phyloP scores from a whole-genome alignment of 2,113 vertebrate species.

The Gymnocephalus cernua region DNA sequence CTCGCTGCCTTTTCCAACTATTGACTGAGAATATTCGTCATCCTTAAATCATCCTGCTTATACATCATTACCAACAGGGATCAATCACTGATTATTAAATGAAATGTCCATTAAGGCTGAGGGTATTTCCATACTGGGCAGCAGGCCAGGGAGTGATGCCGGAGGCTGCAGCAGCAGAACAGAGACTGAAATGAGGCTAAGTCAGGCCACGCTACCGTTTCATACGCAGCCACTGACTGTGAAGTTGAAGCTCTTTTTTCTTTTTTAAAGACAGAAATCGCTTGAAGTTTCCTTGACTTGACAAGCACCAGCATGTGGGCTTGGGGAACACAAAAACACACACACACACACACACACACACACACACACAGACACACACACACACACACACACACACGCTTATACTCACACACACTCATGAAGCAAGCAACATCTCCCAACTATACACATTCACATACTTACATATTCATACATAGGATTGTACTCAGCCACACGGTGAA shows the following conservation, averaged over 20 bases:
- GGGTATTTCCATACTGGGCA: slow-evolving; percentile 75
- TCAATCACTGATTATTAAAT: slow-evolving; percentile 83
- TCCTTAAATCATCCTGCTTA: slow-evolving; percentile 67
- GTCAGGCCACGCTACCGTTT: slow-evolving; percentile 31
- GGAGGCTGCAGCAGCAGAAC: slow-evolving; percentile 38
- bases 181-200: slow-evolving; percentile 17
- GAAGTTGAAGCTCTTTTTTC: slow-evolving; percentile 22
- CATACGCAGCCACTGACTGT: slow-evolving; percentile 35
- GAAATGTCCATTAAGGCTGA: slow-evolving; percentile 76
- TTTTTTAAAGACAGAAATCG: slow-evolving; percentile 10
- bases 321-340: slow-evolving; percentile 1
- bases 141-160: slow-evolving; percentile 54
- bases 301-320: slow-evolving; percentile 28
- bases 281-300: slow-evolving; percentile 39
- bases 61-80: slow-evolving; percentile 77
- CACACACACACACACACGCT: neutral
- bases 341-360: neutral
- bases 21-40: slow-evolving; percentile 73
- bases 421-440: neutral
- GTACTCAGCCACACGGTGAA: neutral
- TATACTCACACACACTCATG: neutral
- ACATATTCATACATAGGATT: neutral
- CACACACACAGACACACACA: neutral
- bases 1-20: slow-evolving; percentile 65
- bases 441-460: neutral